Evolutionary conservation across 2,888 invertebrate genomes (phyloP), one percentile per base, ranked within the genome.

Genomic region (Taphrorychus bicolor): DNA sequence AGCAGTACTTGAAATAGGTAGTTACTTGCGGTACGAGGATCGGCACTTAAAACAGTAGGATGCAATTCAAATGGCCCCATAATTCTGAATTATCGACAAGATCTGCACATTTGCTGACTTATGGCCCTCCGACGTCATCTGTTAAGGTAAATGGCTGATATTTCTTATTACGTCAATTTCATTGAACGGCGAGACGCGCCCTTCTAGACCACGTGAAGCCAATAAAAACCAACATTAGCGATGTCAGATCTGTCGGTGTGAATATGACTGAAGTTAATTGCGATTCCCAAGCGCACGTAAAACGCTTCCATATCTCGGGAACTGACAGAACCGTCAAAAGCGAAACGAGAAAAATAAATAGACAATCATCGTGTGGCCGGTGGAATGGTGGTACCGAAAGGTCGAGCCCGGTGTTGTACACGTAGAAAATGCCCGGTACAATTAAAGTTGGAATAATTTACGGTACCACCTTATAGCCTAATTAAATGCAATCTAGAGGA

Each of bases 261-360:
- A 68, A 63, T 58, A 59, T 63, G 68, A 68, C 53, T 68, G 68
- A 68, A 68, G 68, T 68, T 68, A 68, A 68, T 68, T 68, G 62
- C 68, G 54, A 59, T 68, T 68, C 68, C 68, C 68, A 68, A 52
- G 62, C 67, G 58, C 67, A 67, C 57, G 48, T 58, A 62, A 49
- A 45, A 45, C 67, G 67, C 67, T 67, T 67, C 67, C 61, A 67
- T 58, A 67, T 67, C 67, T 66, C 66, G 56, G 57, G 48, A 66
- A 56, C 66, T 66, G 66, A 59, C 66, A 66, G 66, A 57, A 41
- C 21, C 41, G 32, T 65, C 64, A 65, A 64, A 45, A 45, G 17
- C 14, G 16, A 16, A 45, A 45, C 14, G 16, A 17, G 17, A 17
- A 45, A 17, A 16, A 45, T 16, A 45, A 45, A 45, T 45, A 17